Base-by-base conservation (phyloP, 2,888 invertebrate genomes). In the Barypeithes pellucidus region DNA sequence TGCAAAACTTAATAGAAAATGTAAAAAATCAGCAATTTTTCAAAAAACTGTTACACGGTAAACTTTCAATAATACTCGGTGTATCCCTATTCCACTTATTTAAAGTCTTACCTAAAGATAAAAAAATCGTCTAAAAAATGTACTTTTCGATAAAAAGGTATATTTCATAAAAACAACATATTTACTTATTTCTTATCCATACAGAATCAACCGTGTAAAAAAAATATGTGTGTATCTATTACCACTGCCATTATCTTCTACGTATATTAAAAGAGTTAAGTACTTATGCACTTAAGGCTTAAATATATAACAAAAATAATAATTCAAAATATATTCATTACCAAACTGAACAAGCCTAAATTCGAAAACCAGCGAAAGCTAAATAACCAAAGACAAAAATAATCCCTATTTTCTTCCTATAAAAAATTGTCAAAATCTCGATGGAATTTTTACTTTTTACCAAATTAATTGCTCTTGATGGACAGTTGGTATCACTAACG, bases 111-210 rank as follows among this genome's bases (percentile, higher is more conserved):
- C n/a, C n/a, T n/a, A 11, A 12, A 20, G 11, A 12, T 11, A 22
- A 22, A 50, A 50, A 16, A 50, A 50, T 12, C 22, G 24, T 24
- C 22, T 50, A 50, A 50, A 47, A 50, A 50, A 50, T n/a, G 8
- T 50, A 22, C 22, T 20, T 47, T 47, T 8, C 11, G 4, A 12
- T 14, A 14, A 54, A 54, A 52, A 57, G 16, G 16, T 57, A 33
- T 57, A 57, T 57, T 57, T 18, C 54, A 33, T n/a, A 54, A 54
- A 57, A 16, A 9, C 24, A 29, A 52, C 54, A 57, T 57, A 33
- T 57, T 57, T 16, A 57, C n/a, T n/a, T n/a, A n/a, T n/a, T 57
- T 18, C 54, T 57, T 57, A 57, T 33, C 9, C 14, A 11, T 57
- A 57, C 16, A 33, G 18, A 50, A 57, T n/a, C 33, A n/a, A n/a